Evolutionary conservation across 2,888 invertebrate genomes (phyloP), one percentile per base, ranked within the genome.

Genomic region (Drosophila maculinotata): DNA sequence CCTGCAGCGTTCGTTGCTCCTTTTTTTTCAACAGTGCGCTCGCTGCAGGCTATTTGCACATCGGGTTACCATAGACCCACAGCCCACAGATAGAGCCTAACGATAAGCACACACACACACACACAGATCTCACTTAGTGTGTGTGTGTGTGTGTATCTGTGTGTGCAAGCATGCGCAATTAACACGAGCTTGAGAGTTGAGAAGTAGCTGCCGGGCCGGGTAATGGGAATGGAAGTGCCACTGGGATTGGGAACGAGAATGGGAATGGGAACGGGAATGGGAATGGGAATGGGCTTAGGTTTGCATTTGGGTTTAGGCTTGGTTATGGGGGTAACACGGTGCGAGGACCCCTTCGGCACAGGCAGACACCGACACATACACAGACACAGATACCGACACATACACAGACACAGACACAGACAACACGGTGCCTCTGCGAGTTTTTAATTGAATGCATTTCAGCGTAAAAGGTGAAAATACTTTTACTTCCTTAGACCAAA

Each of bases 391-490:
- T 31, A 36, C 12, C 47, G 28, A 45, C 23, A 64, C 15, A 31
- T 28, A 17, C 17, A 49, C 36, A 36, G 1, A 3, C 1, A 36
- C 10, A 36, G 10, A 28, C 36, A 48, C 58, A 72, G 69, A 69
- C 69, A 69, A 52, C 48, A 65, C 64, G 75, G 49, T 78, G 79
- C 63, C 68, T 81, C 78, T 66, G 65, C 68, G 76, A 81, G 79
- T 76, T 80, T 80, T 85, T 81, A 79, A 81, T 80, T 80, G 76
- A 85, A 79, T 85, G 85, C 85, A 72, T 82, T 69, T 85, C 51
- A 76, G 86, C 85, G 69, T 72, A 79, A 85, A 82, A 85, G 85
- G 85, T 80, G 79, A 82, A 82, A 81, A 81, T 69, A 78, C 68
- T 69, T 64, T 66, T 76, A 69, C 60, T 58, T 63, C 52, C 65